Evolutionary conservation across 2,888 invertebrate genomes (phyloP).

Genomic region (Eilema griseolum): DNA sequence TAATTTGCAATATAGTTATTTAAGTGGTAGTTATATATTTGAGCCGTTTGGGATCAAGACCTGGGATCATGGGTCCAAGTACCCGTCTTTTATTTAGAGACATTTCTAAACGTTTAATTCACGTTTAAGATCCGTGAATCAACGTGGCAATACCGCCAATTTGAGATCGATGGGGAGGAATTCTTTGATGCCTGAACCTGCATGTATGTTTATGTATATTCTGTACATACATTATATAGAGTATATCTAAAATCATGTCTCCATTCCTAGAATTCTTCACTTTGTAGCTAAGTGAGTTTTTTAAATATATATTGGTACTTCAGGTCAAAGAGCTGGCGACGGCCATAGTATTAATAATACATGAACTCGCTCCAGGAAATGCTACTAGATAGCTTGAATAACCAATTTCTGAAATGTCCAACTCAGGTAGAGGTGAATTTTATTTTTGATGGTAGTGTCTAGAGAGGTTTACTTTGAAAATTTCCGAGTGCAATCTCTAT

Average conservation of each 20-base stretch:
- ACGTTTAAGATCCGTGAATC: no score
- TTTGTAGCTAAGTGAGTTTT: conserved; percentile 50
- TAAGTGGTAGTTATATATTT: no score
- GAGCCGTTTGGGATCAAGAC: no score
- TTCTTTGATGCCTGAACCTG: no score
- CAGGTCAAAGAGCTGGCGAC: conserved; percentile 51
- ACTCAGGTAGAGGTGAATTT: conserved; percentile 53
- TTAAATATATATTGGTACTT: conserved; percentile 66
- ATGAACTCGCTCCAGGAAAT: conserved; percentile 55
- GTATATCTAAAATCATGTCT: neutral
- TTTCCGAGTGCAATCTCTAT: conserved; percentile 27
- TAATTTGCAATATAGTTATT: no score
- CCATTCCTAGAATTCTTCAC: conserved; percentile 26
- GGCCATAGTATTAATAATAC: conserved; percentile 64
- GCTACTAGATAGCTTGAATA: conserved; percentile 57
- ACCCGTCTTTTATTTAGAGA: no score
- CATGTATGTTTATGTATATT: no score
- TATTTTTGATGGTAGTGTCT: conserved; percentile 46
- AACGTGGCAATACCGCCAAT: no score
- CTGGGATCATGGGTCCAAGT: no score
- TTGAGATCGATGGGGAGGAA: no score
- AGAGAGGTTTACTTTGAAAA: conserved; percentile 39
- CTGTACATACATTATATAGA: no score
- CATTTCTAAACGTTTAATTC: no score
- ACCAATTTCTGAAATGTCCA: conserved; percentile 65